These are phyloP conservation scores for Augochlorella aurata DNA, from an alignment of 2,888 invertebrate genomes.

Conservation along the genomic window DNA sequence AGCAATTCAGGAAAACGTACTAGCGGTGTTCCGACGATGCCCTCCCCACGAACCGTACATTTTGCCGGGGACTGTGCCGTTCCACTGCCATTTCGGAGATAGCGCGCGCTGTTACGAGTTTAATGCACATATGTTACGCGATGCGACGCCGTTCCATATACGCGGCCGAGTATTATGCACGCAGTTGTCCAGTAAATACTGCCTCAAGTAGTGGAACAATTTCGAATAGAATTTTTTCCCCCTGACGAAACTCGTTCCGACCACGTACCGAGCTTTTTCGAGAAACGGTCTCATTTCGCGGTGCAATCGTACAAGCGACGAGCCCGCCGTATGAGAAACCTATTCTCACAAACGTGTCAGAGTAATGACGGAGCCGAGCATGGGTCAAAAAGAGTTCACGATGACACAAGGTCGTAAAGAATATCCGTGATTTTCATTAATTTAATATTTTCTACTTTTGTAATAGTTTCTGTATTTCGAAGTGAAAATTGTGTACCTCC, in stretches of 20 bases:
- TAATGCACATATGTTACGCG: constrained; percentile 32
- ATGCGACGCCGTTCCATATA: not conserved
- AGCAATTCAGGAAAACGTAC: constrained; percentile 29
- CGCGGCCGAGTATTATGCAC: constrained; percentile 11
- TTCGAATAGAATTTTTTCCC: constrained; percentile 35
- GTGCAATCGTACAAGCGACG: constrained; percentile 39
- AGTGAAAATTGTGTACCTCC: no score
- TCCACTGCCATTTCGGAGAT: constrained; percentile 28
- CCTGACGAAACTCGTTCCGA: constrained; percentile 32
- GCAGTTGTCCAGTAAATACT: constrained; percentile 41
- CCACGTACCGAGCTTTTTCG: constrained; percentile 1
- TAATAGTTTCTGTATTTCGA: not conserved
- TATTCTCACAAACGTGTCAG: not conserved
- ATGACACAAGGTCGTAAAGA: not conserved
- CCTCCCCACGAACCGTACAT: constrained; percentile 4
- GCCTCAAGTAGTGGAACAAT: constrained; percentile 26
- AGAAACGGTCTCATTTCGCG: constrained; percentile 37
- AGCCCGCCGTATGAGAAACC: constrained; percentile 35
- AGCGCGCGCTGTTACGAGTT: constrained; percentile 43
- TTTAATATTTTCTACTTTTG: not conserved
- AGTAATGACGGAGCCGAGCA: constrained; percentile 21
- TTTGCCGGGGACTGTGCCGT: not conserved
- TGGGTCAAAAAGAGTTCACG: constrained; percentile 10
- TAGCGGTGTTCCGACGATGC: constrained; percentile 5
- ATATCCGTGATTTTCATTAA: not conserved